Evolutionary conservation across 2,797 vertebrate species (phyloP).

Genomic region (Gambelia wislizenii): DNA sequence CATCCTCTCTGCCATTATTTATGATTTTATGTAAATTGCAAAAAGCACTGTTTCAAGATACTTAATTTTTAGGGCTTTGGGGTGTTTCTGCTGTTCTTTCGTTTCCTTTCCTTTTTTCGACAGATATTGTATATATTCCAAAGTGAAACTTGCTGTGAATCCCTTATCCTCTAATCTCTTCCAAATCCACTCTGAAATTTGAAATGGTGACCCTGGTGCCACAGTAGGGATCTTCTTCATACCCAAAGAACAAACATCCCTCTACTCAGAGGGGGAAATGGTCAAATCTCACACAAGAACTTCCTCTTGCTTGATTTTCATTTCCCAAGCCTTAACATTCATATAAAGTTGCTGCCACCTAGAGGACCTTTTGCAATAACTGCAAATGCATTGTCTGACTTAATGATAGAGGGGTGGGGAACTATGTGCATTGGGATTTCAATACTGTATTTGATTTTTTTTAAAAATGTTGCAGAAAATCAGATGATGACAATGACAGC

Average conservation of each 20-base stretch:
- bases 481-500: not conserved
- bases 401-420: not conserved
- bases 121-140: not conserved
- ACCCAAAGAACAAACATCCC: not conserved
- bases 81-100: not conserved
- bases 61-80: not conserved
- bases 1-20: not conserved
- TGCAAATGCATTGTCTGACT: not conserved
- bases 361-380: constrained; percentile 46
- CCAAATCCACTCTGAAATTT: not conserved
- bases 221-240: not conserved
- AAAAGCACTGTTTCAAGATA: not conserved
- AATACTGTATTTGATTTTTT: not conserved
- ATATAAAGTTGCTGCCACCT: constrained; percentile 73
- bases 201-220: not conserved
- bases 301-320: not conserved
- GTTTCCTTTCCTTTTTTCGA: too few species aligned
- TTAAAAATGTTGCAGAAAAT: not conserved
- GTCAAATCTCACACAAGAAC: not conserved
- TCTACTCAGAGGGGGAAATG: not conserved
- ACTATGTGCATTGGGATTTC: not conserved
- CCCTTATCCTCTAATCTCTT: not conserved
- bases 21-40: not conserved
- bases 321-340: constrained; percentile 9
- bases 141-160: not conserved